These are phyloP conservation scores for Philhelius pedissequus DNA, from an alignment of 2,888 invertebrate species.

Conservation along the genomic window DNA sequence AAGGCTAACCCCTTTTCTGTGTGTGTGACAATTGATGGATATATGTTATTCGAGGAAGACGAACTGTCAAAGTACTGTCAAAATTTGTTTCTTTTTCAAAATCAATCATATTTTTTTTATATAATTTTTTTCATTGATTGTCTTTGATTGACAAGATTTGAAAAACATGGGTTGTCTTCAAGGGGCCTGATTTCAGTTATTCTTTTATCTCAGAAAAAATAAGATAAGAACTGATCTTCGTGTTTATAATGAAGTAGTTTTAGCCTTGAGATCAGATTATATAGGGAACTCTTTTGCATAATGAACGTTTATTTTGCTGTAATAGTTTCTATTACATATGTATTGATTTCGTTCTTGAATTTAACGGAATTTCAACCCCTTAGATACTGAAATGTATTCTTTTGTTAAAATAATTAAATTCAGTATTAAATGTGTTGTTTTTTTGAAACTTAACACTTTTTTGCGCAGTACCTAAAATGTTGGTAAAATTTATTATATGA, in stretches of 20 bases:
- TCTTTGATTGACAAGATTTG: conserved; percentile 49
- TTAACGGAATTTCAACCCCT: not conserved
- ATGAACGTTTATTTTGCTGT: not conserved
- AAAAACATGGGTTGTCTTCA: not conserved
- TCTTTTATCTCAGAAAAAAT: not conserved
- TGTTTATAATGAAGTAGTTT: not conserved
- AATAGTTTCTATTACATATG: not conserved
- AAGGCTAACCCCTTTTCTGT: not conserved
- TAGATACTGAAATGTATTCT: not conserved
- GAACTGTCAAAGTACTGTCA: conserved; percentile 35
- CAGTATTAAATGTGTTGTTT: not conserved
- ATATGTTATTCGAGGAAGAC: conserved; percentile 2
- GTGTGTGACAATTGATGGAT: conserved; percentile 33
- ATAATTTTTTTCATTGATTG: conserved; percentile 4
- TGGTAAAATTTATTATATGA: no score
- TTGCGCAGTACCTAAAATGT: not conserved
- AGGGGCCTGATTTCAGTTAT: not conserved
- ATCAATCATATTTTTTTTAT: conserved; percentile 34
- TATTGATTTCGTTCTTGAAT: not conserved
- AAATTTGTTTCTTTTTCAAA: not conserved
- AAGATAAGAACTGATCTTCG: not conserved
- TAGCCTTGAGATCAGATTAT: not conserved
- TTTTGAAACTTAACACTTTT: not conserved
- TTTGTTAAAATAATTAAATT: not conserved
- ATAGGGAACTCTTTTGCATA: not conserved